A percentile compares a stretch with the other conserved stretches of the same genome.
These are phyloP conservation scores for Echiichthys vipera DNA, from an alignment of 2,797 vertebrate species.

Conservation along the genomic window DNA sequence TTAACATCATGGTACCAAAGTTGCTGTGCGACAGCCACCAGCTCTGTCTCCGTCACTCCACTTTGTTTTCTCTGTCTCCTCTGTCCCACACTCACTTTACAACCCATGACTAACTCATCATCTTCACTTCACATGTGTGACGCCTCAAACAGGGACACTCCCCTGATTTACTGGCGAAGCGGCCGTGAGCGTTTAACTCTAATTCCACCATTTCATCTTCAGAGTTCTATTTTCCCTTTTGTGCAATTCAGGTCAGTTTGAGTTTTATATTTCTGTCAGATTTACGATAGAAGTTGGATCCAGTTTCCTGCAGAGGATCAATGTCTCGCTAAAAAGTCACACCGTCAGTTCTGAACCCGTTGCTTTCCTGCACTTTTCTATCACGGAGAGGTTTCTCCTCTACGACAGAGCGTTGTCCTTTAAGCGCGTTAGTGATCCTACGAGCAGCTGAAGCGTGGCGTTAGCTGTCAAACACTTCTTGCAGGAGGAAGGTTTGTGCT, in stretches of 20 bases:
- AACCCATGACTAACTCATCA: conserved; percentile 44
- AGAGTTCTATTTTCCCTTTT: not conserved
- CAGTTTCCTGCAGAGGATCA: not conserved
- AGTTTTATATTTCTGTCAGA: not conserved
- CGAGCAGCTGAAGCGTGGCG: not conserved
- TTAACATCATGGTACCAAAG: not conserved
- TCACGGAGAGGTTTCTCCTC: not conserved
- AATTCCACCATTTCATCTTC: not conserved
- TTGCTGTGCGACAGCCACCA: not conserved
- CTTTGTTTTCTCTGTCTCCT: not conserved
- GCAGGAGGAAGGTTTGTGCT: conserved; percentile 1
- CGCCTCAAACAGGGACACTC: not conserved
- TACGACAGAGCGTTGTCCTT: not conserved
- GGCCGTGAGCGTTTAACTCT: no score
- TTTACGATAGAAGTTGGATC: not conserved
- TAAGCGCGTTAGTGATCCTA: not conserved
- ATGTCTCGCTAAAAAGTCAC: not conserved
- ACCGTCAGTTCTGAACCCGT: not conserved
- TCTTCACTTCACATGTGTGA: conserved; percentile 39
- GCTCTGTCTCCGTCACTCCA: conserved; percentile 20
- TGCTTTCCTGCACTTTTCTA: not conserved
- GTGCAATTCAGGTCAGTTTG: not conserved
- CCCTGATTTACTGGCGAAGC: conserved; percentile 39
- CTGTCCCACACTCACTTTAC: conserved; percentile 33
- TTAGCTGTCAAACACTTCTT: conserved; percentile 22